Percentiles rank a stretch among this genome's conserved stretches.
Evolutionary conservation across 2,888 invertebrate genomes (phyloP).

Genomic region (Caenorhabditis macrosperma): DNA sequence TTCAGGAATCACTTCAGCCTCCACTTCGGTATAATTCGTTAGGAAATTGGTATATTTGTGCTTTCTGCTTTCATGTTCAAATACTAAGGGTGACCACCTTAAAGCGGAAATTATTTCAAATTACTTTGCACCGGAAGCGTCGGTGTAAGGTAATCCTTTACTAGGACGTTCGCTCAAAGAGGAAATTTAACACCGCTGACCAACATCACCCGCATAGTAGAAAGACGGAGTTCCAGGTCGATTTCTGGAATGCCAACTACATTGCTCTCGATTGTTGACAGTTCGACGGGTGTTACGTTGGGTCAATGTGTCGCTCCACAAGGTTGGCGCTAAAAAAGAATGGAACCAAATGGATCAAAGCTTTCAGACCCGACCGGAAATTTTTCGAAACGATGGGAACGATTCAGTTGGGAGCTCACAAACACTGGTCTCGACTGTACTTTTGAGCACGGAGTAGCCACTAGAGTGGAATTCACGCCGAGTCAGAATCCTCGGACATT

Average conservation of each 20-base stretch:
- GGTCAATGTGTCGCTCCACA: constrained; percentile 66
- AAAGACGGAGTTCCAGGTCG: constrained; percentile 39
- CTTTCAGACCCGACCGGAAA: constrained; percentile 37
- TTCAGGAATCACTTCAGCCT: neutral
- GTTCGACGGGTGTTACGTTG: constrained; percentile 66
- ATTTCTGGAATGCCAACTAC: constrained; percentile 58
- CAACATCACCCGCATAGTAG: constrained; percentile 10
- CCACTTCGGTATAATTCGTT: neutral
- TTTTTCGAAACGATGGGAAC: constrained; percentile 65
- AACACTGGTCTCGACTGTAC: constrained; percentile 66
- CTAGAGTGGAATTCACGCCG: constrained; percentile 54
- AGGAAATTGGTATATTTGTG: neutral
- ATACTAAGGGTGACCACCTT: neutral
- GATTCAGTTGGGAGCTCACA: constrained; percentile 72
- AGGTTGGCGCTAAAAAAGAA: constrained; percentile 14
- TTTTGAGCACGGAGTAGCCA: constrained; percentile 45
- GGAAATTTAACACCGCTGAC: constrained; percentile 11
- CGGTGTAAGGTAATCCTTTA: constrained; percentile 28
- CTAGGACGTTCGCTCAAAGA: neutral
- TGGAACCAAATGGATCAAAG: neutral
- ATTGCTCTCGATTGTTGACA: constrained; percentile 66
- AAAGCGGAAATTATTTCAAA: constrained; percentile 33
- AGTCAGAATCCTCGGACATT: constrained; percentile 65
- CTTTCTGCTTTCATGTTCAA: neutral
- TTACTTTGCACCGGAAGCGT: constrained; percentile 31